Evolutionary conservation across 1,140 invertebrate genomes (phyloP), one percentile per base, ranked within the genome.

Genomic region (Daktulosphaira vitifoliae): DNA sequence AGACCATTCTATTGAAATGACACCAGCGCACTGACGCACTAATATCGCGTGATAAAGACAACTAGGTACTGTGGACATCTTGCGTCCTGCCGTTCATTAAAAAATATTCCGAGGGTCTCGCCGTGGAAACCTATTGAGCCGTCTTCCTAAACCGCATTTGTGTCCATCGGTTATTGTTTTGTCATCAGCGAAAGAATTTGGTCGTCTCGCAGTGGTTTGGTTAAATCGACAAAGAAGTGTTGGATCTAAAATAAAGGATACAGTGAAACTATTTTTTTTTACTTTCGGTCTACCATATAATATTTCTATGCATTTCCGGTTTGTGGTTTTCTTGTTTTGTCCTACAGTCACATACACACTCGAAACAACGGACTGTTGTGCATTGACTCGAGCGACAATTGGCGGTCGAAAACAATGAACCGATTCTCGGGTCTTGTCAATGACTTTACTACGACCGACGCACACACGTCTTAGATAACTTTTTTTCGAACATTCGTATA

Each of bases 231-330:
- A 44, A 44, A 11, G 9, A 44, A 3, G 4, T n/a, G 11, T 3
- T n/a, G 9, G n/a, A 4, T 15, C 3, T 3, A 7, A 44, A n/a
- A n/a, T 44, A n/a, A n/a, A n/a, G n/a, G n/a, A n/a, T n/a, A n/a
- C n/a, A n/a, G n/a, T n/a, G n/a, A n/a, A n/a, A n/a, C n/a, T n/a
- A n/a, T n/a, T n/a, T n/a, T n/a, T n/a, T n/a, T n/a, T n/a, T n/a
- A n/a, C n/a, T n/a, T n/a, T n/a, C n/a, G n/a, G n/a, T n/a, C n/a
- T n/a, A n/a, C n/a, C n/a, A n/a, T n/a, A n/a, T 44, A 11, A 4
- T 44, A 23, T 46, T n/a, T 44, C 26, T 29, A 18, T 25, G 25
- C 16, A 59, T 46, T 59, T 59, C 54, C 54, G 54, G 25, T 46
- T 59, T 46, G 54, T 20, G 54, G 54, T 29, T 39, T 59, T 18